A percentile compares a stretch with the other conserved stretches of the same genome.
Evolutionary conservation across 2,888 invertebrate genomes (phyloP).

Genomic region (Ichneumoninae sp.): DNA sequence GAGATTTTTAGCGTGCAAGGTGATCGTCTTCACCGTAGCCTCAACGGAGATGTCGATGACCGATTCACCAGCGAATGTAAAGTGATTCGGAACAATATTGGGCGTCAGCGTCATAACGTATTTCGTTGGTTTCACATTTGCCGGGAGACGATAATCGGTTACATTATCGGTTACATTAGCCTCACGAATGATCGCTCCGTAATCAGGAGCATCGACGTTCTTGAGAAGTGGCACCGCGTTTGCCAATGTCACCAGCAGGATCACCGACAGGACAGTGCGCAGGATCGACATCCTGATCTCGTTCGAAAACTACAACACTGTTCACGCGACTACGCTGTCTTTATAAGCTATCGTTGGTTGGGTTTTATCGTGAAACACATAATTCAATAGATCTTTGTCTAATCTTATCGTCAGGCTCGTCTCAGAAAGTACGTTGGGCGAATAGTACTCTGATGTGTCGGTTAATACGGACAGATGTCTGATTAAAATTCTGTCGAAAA

Average conservation of each 20-base stretch:
- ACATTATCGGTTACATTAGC: background rate
- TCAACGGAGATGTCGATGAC: slow-evolving; percentile 3
- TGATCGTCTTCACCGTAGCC: background rate
- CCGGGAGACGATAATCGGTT: slow-evolving; percentile 85
- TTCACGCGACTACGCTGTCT: slow-evolving; percentile 37
- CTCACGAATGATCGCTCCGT: background rate
- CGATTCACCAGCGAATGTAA: slow-evolving; percentile 49
- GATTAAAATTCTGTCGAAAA: slow-evolving; percentile 52
- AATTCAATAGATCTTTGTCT: slow-evolving; percentile 46
- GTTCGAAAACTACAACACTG: background rate
- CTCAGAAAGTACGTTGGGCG: slow-evolving; percentile 36
- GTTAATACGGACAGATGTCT: slow-evolving; percentile 1
- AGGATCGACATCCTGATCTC: slow-evolving; percentile 30
- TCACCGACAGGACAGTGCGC: slow-evolving; percentile 30
- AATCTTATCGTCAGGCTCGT: slow-evolving; percentile 72
- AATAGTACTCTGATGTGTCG: slow-evolving; percentile 9
- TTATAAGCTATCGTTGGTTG: slow-evolving; percentile 68
- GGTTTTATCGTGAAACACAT: slow-evolving; percentile 64
- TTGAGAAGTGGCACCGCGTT: slow-evolving; percentile 37
- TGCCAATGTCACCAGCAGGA: slow-evolving; percentile 34
- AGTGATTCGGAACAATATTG: slow-evolving; percentile 81
- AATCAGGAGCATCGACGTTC: background rate
- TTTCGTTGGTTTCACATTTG: slow-evolving; percentile 84
- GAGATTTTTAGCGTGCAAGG: slow-evolving; percentile 66
- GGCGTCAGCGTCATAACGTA: slow-evolving; percentile 85